phyloP scores from a whole-genome alignment of 2,888 invertebrate species.

The Quadroppia sp. region DNA sequence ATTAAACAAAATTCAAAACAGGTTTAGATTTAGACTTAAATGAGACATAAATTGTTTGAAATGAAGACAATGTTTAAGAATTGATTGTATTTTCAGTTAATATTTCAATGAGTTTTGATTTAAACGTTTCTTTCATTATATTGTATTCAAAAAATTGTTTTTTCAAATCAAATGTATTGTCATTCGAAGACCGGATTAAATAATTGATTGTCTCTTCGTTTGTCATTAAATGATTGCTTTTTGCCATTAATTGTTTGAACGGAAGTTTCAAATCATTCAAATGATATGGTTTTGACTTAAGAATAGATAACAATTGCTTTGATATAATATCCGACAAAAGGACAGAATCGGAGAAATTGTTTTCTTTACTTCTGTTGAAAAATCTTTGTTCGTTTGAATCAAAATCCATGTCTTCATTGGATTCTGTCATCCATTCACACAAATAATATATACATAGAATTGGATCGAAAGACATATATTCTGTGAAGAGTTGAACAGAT shows the following conservation, averaged over 20 bases:
- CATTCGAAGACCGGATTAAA: not conserved
- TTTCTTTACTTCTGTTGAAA: slow-evolving; percentile 44
- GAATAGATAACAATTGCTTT: not conserved
- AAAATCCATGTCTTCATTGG: slow-evolving; percentile 15
- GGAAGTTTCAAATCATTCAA: slow-evolving; percentile 29
- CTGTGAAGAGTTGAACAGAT: not conserved
- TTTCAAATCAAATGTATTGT: not conserved
- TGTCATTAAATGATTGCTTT: not conserved
- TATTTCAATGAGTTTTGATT: slow-evolving; percentile 4
- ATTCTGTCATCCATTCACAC: not conserved
- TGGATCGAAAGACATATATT: not conserved
- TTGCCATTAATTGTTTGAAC: not conserved
- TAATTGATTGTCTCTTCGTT: slow-evolving; percentile 28
- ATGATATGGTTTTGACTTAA: not conserved
- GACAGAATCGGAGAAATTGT: slow-evolving; percentile 39
- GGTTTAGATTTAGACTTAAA: not conserved
- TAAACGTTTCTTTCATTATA: not conserved
- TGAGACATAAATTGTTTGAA: not conserved
- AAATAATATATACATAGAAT: slow-evolving; percentile 20
- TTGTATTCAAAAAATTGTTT: slow-evolving; percentile 13
- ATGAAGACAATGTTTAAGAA: too few species aligned
- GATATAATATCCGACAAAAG: slow-evolving; percentile 34
- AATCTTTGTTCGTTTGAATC: slow-evolving; percentile 40
- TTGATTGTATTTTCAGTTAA: slow-evolving; percentile 2
- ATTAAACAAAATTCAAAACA: too few species aligned